Evolutionary conservation across 2,888 invertebrate species (phyloP).

Genomic region (Cacoxenus indagator): DNA sequence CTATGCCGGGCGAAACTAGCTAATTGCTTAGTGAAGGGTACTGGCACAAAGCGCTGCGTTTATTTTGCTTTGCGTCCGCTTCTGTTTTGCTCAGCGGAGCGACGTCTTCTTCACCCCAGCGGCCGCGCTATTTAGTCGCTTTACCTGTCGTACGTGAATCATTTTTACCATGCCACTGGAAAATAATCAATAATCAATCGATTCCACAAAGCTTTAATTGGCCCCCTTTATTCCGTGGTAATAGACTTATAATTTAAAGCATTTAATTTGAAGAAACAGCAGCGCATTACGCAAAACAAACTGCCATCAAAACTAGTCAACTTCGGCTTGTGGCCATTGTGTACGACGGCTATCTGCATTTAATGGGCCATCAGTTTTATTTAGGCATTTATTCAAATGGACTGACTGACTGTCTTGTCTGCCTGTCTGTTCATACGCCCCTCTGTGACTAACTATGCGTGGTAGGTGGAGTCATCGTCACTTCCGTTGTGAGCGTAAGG

Average conservation of each 20-base stretch:
- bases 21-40: not conserved
- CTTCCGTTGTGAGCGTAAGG: not conserved
- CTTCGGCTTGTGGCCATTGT: conserved; percentile 7
- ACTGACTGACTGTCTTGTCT: not conserved
- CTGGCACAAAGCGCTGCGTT: conserved; percentile 3
- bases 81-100: not conserved
- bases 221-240: conserved; percentile 42
- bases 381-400: not conserved
- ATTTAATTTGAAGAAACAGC: conserved; percentile 34
- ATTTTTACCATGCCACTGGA: conserved; percentile 21
- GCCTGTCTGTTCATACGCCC: too few species aligned
- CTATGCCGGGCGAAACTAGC: not conserved
- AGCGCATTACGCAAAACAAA: not conserved
- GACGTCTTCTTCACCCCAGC: not conserved
- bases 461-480: not conserved
- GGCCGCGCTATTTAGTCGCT: conserved; percentile 10
- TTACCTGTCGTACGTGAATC: conserved; percentile 32
- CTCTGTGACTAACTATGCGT: too few species aligned
- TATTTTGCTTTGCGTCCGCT: conserved; percentile 13
- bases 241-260: conserved; percentile 55
- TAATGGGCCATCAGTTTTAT: conserved; percentile 8
- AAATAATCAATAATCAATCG: conserved; percentile 21
- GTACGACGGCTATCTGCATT: not conserved
- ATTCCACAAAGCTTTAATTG: too few species aligned
- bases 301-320: not conserved